phyloP scores from a whole-genome alignment of 2,888 invertebrate genomes.

The Alentia gelatinosa region DNA sequence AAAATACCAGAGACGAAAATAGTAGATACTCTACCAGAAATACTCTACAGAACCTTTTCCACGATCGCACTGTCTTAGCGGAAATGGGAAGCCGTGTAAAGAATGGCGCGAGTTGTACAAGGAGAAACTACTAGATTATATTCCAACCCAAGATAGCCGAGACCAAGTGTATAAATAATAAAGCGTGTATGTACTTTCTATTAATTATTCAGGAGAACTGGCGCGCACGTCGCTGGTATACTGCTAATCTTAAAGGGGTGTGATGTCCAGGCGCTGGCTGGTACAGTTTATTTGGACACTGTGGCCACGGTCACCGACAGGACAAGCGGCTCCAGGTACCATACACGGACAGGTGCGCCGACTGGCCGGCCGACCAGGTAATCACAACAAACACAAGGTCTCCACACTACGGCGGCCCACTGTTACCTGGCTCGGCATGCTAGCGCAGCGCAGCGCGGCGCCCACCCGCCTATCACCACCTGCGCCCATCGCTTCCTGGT shows the following conservation, averaged over 20 bases:
- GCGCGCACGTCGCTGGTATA: no score
- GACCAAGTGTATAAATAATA: no score
- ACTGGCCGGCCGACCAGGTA: background rate
- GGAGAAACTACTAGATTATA: no score
- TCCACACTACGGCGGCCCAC: background rate
- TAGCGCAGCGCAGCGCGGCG: background rate
- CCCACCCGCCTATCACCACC: background rate
- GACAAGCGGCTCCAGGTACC: background rate
- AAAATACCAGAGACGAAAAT: no score
- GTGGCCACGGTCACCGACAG: background rate
- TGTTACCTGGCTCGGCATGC: background rate
- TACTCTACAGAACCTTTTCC: no score
- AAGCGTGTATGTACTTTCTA: no score
- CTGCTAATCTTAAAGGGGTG: background rate
- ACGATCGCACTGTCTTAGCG: no score
- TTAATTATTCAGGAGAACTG: no score
- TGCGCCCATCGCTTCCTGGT: background rate
- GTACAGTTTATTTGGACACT: background rate
- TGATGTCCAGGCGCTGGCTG: background rate
- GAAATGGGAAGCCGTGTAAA: no score
- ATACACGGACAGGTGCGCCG: background rate
- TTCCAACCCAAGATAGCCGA: no score
- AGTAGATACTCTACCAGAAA: no score
- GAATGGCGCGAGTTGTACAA: no score
- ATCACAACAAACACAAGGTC: constrained; percentile 4